These are phyloP conservation scores for Epinephelus awoara DNA, from an alignment of 2,797 vertebrate species.

Conservation along the genomic window DNA sequence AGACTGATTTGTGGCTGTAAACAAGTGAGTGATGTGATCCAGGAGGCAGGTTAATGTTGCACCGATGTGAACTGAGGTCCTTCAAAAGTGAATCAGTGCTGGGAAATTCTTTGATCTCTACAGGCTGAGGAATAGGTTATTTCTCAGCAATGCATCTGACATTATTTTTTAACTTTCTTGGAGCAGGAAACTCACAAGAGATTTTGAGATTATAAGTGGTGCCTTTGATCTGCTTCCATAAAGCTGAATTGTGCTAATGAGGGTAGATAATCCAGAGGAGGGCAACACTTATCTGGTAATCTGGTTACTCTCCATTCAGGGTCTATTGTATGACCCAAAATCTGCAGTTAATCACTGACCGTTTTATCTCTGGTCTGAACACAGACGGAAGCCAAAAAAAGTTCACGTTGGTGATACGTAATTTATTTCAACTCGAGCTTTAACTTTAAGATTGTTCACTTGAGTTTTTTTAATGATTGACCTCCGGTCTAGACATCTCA, in stretches of 20 bases:
- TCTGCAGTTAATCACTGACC: conserved; percentile 23
- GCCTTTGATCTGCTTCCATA: conserved; percentile 51
- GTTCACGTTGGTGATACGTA: neutral
- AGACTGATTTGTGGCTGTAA: neutral
- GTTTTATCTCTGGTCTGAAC: neutral
- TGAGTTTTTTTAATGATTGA: conserved; percentile 25
- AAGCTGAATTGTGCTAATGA: conserved; percentile 44
- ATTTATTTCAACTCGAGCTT: conserved; percentile 23
- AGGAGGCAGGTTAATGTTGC: neutral
- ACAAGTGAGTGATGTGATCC: neutral
- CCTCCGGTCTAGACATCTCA: neutral
- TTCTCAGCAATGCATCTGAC: neutral
- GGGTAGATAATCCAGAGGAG: conserved; percentile 13
- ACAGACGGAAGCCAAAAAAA: conserved; percentile 1
- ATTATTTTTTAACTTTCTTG: conserved; percentile 14
- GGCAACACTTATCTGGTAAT: conserved; percentile 13
- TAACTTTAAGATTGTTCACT: conserved; percentile 10
- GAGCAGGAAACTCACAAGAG: conserved; percentile 9
- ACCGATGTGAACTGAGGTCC: conserved; percentile 1
- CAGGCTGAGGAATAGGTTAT: neutral
- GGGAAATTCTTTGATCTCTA: neutral
- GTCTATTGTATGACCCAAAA: conserved; percentile 2
- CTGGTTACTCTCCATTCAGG: conserved; percentile 18
- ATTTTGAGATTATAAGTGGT: conserved; percentile 31
- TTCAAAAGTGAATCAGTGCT: neutral